phyloP scores from a whole-genome alignment of 2,888 invertebrate species.

The Drosophila putrida region DNA sequence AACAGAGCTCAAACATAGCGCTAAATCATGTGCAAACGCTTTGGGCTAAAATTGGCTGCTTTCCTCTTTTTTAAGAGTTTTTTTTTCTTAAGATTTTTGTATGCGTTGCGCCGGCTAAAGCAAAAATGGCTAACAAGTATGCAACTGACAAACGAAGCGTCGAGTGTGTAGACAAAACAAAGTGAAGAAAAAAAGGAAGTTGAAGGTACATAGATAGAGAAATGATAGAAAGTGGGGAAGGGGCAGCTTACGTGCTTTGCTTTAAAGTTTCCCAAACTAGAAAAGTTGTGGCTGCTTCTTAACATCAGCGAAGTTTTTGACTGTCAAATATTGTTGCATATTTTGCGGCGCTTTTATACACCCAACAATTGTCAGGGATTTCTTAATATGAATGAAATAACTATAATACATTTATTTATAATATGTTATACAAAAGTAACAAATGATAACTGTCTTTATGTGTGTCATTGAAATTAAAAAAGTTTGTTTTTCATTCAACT shows the following conservation, averaged over 20 bases:
- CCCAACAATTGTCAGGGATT: slow-evolving; percentile 24
- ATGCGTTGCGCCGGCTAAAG: slow-evolving; percentile 2
- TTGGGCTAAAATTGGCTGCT: slow-evolving; percentile 56
- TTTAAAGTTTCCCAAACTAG: slow-evolving; percentile 53
- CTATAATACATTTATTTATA: slow-evolving; percentile 27
- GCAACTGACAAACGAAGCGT: slow-evolving; percentile 28
- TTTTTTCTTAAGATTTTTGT: slow-evolving; percentile 3
- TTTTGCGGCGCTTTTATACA: slow-evolving; percentile 23
- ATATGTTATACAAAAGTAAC: slow-evolving; percentile 1
- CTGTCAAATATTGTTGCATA: slow-evolving; percentile 48
- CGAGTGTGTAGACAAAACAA: background rate
- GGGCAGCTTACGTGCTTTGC: slow-evolving; percentile 29
- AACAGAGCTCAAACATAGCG: slow-evolving; percentile 27
- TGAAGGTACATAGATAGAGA: too few species aligned
- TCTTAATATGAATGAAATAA: slow-evolving; percentile 21
- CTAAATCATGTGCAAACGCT: slow-evolving; percentile 69
- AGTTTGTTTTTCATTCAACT: background rate
- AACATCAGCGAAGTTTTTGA: slow-evolving; percentile 26
- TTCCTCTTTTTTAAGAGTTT: slow-evolving; percentile 10
- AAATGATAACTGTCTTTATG: slow-evolving; percentile 10
- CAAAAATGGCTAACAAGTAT: slow-evolving; percentile 34
- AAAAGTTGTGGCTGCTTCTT: slow-evolving; percentile 32
- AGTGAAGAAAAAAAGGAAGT: background rate
- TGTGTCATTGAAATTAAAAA: slow-evolving; percentile 13
- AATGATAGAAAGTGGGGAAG: background rate